Evolutionary conservation across 2,113 vertebrate genomes (phyloP).

Genomic region (Alexandromys fortis): DNA sequence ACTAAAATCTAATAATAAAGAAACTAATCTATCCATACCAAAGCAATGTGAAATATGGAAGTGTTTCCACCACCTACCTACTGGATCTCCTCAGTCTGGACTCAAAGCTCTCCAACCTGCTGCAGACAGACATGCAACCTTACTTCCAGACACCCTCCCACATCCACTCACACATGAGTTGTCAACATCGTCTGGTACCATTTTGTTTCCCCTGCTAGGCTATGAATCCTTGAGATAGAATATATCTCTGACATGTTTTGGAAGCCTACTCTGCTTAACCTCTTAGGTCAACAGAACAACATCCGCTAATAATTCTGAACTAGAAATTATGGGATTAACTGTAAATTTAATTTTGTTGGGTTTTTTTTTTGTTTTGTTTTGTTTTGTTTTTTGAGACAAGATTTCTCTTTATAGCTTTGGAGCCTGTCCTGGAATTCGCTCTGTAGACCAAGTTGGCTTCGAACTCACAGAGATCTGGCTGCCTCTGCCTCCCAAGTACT

Average conservation of each 20-base stretch:
- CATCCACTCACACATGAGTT: neutral
- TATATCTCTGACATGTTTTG: neutral
- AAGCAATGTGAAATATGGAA: neutral
- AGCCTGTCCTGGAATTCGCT: no score
- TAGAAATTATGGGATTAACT: neutral
- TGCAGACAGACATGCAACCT: neutral
- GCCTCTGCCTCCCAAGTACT: no score
- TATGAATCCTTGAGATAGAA: neutral
- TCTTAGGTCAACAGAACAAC: neutral
- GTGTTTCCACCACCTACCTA: neutral
- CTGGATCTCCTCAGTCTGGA: neutral
- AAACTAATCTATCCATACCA: neutral
- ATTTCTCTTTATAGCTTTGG: no score
- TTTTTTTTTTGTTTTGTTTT: no score
- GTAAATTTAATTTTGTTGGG: no score
- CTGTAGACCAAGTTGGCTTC: no score
- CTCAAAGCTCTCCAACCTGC: neutral
- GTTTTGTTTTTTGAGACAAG: no score
- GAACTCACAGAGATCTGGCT: no score
- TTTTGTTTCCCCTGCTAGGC: neutral
- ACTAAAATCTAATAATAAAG: constrained; percentile 27
- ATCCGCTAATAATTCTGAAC: neutral
- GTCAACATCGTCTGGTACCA: neutral
- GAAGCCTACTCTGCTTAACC: neutral
- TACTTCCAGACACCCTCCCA: neutral